Evolutionary conservation across 2,797 vertebrate species (phyloP).

Genomic region (Poecilia picta): DNA sequence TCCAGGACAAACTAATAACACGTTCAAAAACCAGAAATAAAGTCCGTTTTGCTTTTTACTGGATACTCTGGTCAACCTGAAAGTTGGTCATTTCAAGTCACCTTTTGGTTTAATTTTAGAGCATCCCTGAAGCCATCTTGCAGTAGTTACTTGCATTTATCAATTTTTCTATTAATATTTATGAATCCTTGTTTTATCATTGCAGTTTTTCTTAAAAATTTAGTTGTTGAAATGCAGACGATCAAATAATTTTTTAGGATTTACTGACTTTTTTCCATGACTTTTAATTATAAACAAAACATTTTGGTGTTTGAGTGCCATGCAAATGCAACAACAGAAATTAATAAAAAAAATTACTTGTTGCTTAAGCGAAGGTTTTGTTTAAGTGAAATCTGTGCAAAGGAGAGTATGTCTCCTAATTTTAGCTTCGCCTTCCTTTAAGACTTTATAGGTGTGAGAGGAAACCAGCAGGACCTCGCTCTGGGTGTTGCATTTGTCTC

Average conservation of each 20-base stretch:
- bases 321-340: background rate
- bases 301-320: background rate
- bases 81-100: background rate
- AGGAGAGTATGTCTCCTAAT: background rate
- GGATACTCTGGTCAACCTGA: background rate
- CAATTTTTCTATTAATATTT: background rate
- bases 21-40: background rate
- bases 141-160: background rate
- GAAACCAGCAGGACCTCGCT: slow-evolving; percentile 61
- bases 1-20: background rate
- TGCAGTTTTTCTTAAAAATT: background rate
- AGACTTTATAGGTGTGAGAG: slow-evolving; percentile 60
- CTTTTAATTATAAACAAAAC: background rate
- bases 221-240: background rate
- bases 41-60: background rate
- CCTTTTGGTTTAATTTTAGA: background rate
- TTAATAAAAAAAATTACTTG: background rate
- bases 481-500: slow-evolving; percentile 74
- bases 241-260: background rate
- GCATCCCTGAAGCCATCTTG: background rate
- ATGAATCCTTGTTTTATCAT: background rate
- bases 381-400: background rate
- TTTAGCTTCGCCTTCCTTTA: slow-evolving; percentile 18
- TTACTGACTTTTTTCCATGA: background rate
- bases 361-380: background rate